phyloP scores from a whole-genome alignment of 2,888 invertebrate genomes.

The Caenorhabditis uteleia region DNA sequence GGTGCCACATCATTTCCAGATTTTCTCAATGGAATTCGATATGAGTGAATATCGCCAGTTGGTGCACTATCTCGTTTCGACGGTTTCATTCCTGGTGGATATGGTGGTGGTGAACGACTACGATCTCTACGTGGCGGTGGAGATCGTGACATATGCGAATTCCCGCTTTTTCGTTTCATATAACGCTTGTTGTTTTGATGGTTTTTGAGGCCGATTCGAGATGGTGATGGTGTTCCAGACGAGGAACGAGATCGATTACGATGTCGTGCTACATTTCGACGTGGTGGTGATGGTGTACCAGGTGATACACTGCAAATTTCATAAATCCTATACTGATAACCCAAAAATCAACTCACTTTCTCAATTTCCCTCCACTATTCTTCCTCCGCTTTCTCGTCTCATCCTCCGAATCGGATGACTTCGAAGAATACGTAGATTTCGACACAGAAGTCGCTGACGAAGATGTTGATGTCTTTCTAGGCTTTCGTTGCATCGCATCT shows the following conservation, averaged over 20 bases:
- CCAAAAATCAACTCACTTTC: neutral
- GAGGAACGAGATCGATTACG: neutral
- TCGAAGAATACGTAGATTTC: slow-evolving; percentile 1
- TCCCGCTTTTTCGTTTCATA: neutral
- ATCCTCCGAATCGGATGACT: neutral
- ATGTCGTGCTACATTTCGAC: neutral
- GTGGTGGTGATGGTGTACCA: slow-evolving; percentile 1
- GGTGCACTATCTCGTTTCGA: neutral
- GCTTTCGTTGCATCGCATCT: slow-evolving; percentile 8
- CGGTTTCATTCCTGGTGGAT: slow-evolving; percentile 20
- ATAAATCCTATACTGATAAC: neutral
- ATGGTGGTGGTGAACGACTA: slow-evolving; percentile 27
- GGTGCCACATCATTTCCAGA: no score
- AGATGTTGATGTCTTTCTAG: neutral
- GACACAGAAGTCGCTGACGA: neutral
- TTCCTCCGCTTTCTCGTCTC: neutral
- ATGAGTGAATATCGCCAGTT: slow-evolving; percentile 11
- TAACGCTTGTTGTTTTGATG: neutral
- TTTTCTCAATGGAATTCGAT: neutral
- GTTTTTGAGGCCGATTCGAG: no score
- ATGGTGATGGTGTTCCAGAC: no score
- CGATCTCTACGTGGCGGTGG: slow-evolving; percentile 1
- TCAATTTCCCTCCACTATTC: neutral
- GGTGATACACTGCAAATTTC: no score
- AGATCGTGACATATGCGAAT: neutral